Conservation (phyloP, 2,888 invertebrate species). For the Drosophila affinis region DNA sequence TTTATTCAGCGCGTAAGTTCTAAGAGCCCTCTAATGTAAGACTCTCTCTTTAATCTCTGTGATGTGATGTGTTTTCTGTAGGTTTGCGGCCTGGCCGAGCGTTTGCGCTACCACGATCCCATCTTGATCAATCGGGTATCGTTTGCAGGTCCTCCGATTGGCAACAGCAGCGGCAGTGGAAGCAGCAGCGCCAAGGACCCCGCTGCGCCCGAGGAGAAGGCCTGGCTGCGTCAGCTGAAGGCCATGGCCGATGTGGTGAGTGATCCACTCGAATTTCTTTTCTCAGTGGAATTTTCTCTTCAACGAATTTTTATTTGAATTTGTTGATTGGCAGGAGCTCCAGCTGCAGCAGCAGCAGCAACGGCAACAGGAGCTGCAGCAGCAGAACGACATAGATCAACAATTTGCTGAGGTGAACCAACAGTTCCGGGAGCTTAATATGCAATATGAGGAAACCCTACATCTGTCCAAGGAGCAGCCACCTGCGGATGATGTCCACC, state of each 20-base stretch:
- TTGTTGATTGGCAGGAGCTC: constrained; percentile 1
- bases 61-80: constrained; percentile 40
- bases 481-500: constrained; percentile 44
- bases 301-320: too few species aligned
- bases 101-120: constrained; percentile 90
- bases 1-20: constrained; percentile 61
- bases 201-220: constrained; percentile 74
- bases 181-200: constrained; percentile 40
- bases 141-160: constrained; percentile 66
- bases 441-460: constrained; percentile 75
- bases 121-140: constrained; percentile 75
- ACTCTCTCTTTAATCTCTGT: too few species aligned
- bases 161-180: constrained; percentile 35
- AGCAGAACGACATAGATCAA: constrained; percentile 78
- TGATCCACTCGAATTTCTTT: neutral
- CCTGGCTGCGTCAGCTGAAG: constrained; percentile 82
- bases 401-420: constrained; percentile 83
- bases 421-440: constrained; percentile 82
- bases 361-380: constrained; percentile 60
- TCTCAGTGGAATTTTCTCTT: fast-evolving
- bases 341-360: constrained; percentile 52
- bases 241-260: constrained; percentile 66
- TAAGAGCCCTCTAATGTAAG: too few species aligned
- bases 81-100: constrained; percentile 85
- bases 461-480: constrained; percentile 39